Base-by-base conservation (phyloP, 2,888 invertebrate species). In the Teleogryllus oceanicus region DNA sequence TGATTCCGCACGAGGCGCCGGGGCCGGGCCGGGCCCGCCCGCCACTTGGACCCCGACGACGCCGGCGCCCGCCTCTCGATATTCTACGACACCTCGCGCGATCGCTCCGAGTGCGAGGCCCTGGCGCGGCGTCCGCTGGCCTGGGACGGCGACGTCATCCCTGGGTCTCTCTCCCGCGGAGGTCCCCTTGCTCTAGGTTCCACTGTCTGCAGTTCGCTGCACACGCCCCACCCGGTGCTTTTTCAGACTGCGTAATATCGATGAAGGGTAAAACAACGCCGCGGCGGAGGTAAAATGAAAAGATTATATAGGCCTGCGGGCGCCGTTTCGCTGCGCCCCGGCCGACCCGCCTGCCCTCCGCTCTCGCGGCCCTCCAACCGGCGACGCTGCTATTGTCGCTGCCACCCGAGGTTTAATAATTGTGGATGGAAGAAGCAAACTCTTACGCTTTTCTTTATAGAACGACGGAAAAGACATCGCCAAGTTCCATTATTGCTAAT, bases 401-500 rank as follows among this genome's bases (percentile, higher is more conserved):
- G 62, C 62, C 62, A 49, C 79, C 51, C 50, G 24, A 75, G 76
- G 75, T 79, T 79, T 79, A 79, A 79, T 79, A 79, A 78, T 79
- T 79, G 75, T 76, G 49, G 24, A 37, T 49, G 77, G 37, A 49
- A 49, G 49, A 77, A 49, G 77, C 49, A 77, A 49, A 37, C 24
- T 62, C 62, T 13, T 62, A 18, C 13, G 62, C 62, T 62, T 62
- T 62, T 62, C 62, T 62, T 62, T 62, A 62, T 62, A 62, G 62
- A 62, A 62, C 62, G 62, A 62, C 62, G 62, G 79, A 79, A 75
- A 79, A 79, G 79, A 79, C 79, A 76, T 79, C 79, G 18, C 77
- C 79, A 18, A 79, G 79, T 76, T 75, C 76, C 79, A 79, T 79
- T 79, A 79, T 79, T 79, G 76, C 79, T 79, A 79, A 79, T 79